Base-by-base conservation (phyloP, 1,140 invertebrate genomes). In the Bombus huntii region DNA sequence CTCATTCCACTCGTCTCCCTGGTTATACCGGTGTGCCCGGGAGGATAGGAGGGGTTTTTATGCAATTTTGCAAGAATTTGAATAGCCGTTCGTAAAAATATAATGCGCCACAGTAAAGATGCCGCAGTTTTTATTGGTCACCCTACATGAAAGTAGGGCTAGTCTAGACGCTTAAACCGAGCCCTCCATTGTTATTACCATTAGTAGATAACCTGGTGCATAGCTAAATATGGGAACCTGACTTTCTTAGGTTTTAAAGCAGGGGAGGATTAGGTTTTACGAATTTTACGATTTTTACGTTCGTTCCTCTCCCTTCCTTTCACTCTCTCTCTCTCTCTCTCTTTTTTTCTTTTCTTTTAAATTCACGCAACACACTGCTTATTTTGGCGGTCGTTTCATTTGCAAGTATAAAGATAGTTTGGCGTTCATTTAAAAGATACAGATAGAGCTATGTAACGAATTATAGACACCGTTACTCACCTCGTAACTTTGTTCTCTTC, bases 401-500 rank as follows among this genome's bases (percentile, higher is more conserved):
- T 89, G 84, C 75, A 82, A 70, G 80, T 75, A 79, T 75, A 88
- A 88, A 34, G 42, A 68, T 59, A n/a, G 53, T 53, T 37, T 37
- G 6, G 31, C 37, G 12, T 72, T 65, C 57, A 68, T 85, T 77
- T 74, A n/a, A 74, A 77, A 75, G 22, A 31, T 66, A 66, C 62
- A 15, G n/a, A 13, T 15, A 13, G 1, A 31, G 3, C 12, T 65
- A 47, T 9, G 62, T 65, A n/a, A n/a, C 28, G 28, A 81, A 77
- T 68, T 44, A 59, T 71, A 75, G 28, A 28, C 44, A 65, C 28
- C 22, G 8, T 44, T 39, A 83, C 86, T 81, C 87, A 98, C 98
- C 98, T 98, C 44, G 97, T 97, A 37, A 97, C 95, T 92, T 97
- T 97, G 76, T 96, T 95, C 94, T 99, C 98, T 93, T 99, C 98